Evolutionary conservation across 2,113 vertebrate species (phyloP), one percentile per base, ranked within the genome.

Genomic region (Periophthalmodon schlosseri): DNA sequence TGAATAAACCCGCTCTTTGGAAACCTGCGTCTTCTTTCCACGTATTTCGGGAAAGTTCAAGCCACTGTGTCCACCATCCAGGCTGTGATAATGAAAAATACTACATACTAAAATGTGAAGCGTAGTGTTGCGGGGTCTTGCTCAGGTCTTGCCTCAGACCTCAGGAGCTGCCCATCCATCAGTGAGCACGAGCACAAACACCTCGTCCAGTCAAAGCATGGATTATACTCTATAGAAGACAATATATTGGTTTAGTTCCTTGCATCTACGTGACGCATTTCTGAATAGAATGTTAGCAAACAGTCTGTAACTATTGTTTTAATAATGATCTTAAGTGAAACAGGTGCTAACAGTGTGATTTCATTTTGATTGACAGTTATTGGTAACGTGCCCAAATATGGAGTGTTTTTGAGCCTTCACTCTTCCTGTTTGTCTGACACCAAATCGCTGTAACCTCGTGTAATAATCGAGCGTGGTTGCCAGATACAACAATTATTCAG

Each of bases 1-100:
- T n/a, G n/a, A n/a, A n/a, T n/a, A 75, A 34, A 24, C 73, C 67
- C 56, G 61, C 52, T 47, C 66, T 77, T 64, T 24, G 72, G 15
- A 73, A 68, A 60, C 66, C 58, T 36, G 44, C 16, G 15, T 72
- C 39, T 68, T 68, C 60, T 70, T 39, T 64, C 66, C 76, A 3
- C 36, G 44, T 69, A 70, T 74, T 68, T 5, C 34, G 52, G 23
- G 21, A 39, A 68, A 39, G 21, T 72, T 54, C 12, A 80, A 71
- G 36, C 15, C 73, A 61, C n/a, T 56, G 39, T 73, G 44, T 33
- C 9, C 3, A 20, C 34, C 44, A 20, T 65, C 0, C 34, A 11
- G 4, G 16, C 18, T n/a, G 63, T n/a, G 33, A n/a, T 10, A 44
- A n/a, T 44, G 61, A 33, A n/a, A 64, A 28, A 16, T 6, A 64